Percentiles rank a stretch among this genome's conserved stretches.
phyloP scores from a whole-genome alignment of 2,113 vertebrate genomes.

The Australoheros scitulus region DNA sequence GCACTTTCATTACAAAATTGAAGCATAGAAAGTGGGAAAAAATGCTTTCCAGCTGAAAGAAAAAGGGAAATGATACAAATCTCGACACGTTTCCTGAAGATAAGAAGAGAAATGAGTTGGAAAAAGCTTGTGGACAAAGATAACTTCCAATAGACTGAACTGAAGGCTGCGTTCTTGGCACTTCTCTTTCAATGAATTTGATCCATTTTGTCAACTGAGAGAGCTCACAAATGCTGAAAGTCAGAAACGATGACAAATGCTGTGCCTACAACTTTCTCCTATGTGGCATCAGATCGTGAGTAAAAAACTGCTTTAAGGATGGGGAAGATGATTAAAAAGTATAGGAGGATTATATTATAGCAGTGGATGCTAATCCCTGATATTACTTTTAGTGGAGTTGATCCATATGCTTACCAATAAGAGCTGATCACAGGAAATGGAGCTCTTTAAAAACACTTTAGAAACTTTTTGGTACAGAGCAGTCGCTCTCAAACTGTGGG shows the following conservation, averaged over 20 bases:
- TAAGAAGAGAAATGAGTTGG: neutral
- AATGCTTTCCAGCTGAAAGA: neutral
- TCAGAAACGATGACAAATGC: neutral
- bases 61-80: neutral
- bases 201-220: neutral
- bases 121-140: neutral
- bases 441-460: too few species aligned
- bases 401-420: neutral
- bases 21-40: neutral
- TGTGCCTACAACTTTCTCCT: neutral
- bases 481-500: neutral
- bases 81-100: accelerated
- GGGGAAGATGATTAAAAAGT: neutral
- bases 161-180: neutral
- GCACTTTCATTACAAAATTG: neutral
- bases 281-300: neutral
- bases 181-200: neutral
- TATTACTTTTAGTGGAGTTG: neutral
- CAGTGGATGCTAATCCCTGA: neutral
- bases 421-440: neutral
- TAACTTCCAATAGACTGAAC: neutral
- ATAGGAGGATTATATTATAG: neutral
- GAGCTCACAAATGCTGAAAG: neutral
- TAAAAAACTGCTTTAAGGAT: neutral
- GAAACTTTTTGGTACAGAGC: neutral